Evolutionary conservation across 2,888 invertebrate species (phyloP), one percentile per base, ranked within the genome.

Genomic region (Aphodius granarius): DNA sequence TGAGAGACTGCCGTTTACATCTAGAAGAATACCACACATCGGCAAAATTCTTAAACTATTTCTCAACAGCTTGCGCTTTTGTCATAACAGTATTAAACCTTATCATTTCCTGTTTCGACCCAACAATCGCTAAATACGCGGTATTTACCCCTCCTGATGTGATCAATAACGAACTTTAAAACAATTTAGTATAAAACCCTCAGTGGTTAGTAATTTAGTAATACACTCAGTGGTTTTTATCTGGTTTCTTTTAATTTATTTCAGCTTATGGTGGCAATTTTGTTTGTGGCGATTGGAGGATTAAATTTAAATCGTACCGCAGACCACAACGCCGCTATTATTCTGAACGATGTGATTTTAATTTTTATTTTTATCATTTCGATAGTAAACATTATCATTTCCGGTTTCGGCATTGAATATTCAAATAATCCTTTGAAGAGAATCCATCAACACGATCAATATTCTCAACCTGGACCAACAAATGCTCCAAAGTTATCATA

Each of bases 391-490:
- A 92, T 96, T 78, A 89, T 95, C 70, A 94, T 94, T 83, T 94
- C 95, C 66, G 94, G 94, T 64, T 96, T 97, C 84, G 95, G 95
- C 72, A 92, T 96, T 80, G 94, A 95, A 84, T 92, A 93, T 84
- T 92, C 93, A 9, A 93, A 91, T 81, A 91, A 90, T 80, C 91
- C 92, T 0, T 85, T 93, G 73, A 87, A 89, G 79, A 87, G 92
- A 65, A 78, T 83, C 15, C 78, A 72, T 63, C 65, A 72, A 19
- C 65, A 66, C 19, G 73, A 72, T 4, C 21, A 64, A 6, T 62
- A 21, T 43, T 9, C 6, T 43, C 6, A 43, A 3, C 13, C 43
- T 0, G 43, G 2, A 43, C 43, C 43, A n/a, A n/a, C n/a, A n/a
- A n/a, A n/a, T 43, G 43, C 13, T 43, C 43, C 43, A 43, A 16